A percentile compares a stretch with the other conserved stretches of the same genome.
phyloP scores from a whole-genome alignment of 2,888 invertebrate genomes.

The Rhopalosiphum nymphaeae region DNA sequence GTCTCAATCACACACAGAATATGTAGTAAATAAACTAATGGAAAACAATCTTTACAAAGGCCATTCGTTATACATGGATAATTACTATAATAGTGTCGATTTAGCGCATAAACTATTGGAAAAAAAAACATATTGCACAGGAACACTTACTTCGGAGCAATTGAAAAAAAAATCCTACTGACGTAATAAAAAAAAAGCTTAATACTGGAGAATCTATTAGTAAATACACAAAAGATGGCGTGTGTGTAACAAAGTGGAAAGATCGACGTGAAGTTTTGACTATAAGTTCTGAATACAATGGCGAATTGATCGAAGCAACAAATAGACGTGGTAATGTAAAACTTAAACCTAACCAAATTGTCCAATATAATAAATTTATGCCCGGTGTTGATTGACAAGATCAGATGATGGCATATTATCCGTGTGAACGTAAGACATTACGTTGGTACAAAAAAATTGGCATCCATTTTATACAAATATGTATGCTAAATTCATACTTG shows the following conservation, averaged over 20 bases:
- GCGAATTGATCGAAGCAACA: constrained; percentile 47
- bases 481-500: background rate
- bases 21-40: too few species aligned
- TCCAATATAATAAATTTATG: constrained; percentile 42
- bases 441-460: constrained; percentile 8
- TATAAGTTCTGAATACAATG: constrained; percentile 49
- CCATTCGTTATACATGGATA: too few species aligned
- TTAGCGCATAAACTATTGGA: too few species aligned
- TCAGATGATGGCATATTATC: constrained; percentile 66
- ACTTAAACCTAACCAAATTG: constrained; percentile 52
- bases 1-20: too few species aligned
- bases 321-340: constrained; percentile 56
- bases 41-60: too few species aligned
- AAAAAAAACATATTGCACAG: too few species aligned
- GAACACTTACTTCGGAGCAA: too few species aligned
- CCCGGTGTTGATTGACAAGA: constrained; percentile 63
- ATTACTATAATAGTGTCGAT: too few species aligned
- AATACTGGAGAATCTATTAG: constrained; percentile 37
- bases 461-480: background rate
- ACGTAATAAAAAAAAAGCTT: constrained; percentile 32
- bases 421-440: constrained; percentile 49
- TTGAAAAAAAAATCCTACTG: too few species aligned
- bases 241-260: constrained; percentile 57
- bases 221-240: constrained; percentile 2
- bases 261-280: constrained; percentile 60